Percentiles rank a stretch among this genome's conserved stretches.
Evolutionary conservation across 2,888 invertebrate genomes (phyloP).

Genomic region (Alloscopus bannaensis): DNA sequence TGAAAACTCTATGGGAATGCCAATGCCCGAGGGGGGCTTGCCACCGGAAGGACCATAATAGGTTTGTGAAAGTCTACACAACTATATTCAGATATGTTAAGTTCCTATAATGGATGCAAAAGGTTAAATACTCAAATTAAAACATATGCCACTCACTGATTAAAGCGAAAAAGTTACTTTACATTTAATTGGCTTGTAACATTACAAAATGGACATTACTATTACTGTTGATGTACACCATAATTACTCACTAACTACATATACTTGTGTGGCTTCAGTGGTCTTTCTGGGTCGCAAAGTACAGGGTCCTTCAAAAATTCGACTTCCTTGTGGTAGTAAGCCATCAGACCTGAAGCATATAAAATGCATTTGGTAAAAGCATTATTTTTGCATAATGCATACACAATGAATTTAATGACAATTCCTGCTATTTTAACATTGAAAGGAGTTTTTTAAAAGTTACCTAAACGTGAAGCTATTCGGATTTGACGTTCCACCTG

Average conservation of each 20-base stretch:
- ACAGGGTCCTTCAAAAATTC: slow-evolving; percentile 90
- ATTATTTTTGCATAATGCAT: background rate
- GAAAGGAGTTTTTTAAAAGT: slow-evolving; percentile 6
- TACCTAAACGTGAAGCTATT: slow-evolving; percentile 85
- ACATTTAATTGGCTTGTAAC: too few relatives aligned
- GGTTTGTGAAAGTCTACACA: too few relatives aligned
- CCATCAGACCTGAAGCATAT: slow-evolving; percentile 83
- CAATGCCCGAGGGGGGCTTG: background rate
- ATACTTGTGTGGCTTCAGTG: slow-evolving; percentile 87
- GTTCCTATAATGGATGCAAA: too few relatives aligned
- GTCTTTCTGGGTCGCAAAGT: slow-evolving; percentile 91
- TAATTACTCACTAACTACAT: slow-evolving; percentile 77
- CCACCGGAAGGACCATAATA: slow-evolving; percentile 14
- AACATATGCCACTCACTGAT: too few relatives aligned
- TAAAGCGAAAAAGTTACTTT: too few relatives aligned
- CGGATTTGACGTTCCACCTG: slow-evolving; percentile 84
- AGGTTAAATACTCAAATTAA: too few relatives aligned
- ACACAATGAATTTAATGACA: background rate
- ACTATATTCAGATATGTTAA: too few relatives aligned
- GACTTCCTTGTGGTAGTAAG: slow-evolving; percentile 86
- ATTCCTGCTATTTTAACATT: background rate
- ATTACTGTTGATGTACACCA: too few relatives aligned
- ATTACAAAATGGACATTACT: too few relatives aligned
- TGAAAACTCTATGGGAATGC: slow-evolving; percentile 22
- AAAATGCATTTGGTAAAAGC: slow-evolving; percentile 42